Percentiles rank a stretch among this genome's conserved stretches.
Conservation (phyloP, 2,797 vertebrate genomes). For the Sebastes trivittatus region DNA sequence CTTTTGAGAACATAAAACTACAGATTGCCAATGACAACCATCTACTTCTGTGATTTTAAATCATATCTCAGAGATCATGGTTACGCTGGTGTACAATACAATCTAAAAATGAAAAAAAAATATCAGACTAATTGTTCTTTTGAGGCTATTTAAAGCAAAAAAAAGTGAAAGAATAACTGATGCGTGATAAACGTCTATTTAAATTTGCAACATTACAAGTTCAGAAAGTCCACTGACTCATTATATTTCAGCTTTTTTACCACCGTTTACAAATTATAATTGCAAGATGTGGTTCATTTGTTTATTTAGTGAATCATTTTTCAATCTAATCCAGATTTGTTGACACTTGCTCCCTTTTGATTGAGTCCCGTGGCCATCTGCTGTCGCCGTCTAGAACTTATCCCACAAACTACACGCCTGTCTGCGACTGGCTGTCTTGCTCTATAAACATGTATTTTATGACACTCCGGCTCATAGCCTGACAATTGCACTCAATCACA, state of each 20-base stretch:
- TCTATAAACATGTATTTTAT: conserved; percentile 56
- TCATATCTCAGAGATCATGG: conserved; percentile 34
- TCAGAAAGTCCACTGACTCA: background rate
- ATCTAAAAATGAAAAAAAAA: conserved; percentile 9
- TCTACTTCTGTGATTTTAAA: conserved; percentile 24
- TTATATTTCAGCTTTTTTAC: background rate
- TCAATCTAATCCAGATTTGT: background rate
- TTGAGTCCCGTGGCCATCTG: background rate
- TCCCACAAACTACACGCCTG: conserved; percentile 7
- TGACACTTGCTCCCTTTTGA: conserved; percentile 4
- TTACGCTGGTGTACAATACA: background rate
- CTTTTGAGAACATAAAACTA: conserved; percentile 44
- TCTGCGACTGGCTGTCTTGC: conserved; percentile 37
- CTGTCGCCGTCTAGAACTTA: conserved; percentile 9
- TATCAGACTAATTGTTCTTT: background rate
- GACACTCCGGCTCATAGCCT: conserved; percentile 37
- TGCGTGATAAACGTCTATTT: background rate
- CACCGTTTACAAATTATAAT: background rate
- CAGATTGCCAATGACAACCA: conserved; percentile 20
- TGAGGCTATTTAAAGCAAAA: background rate
- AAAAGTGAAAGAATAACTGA: background rate
- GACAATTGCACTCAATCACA: conserved; percentile 59
- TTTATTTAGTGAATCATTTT: background rate
- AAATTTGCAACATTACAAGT: background rate
- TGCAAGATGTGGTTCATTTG: background rate